phyloP scores from a whole-genome alignment of 2,797 vertebrate genomes.

The Cetoscarus ocellatus region DNA sequence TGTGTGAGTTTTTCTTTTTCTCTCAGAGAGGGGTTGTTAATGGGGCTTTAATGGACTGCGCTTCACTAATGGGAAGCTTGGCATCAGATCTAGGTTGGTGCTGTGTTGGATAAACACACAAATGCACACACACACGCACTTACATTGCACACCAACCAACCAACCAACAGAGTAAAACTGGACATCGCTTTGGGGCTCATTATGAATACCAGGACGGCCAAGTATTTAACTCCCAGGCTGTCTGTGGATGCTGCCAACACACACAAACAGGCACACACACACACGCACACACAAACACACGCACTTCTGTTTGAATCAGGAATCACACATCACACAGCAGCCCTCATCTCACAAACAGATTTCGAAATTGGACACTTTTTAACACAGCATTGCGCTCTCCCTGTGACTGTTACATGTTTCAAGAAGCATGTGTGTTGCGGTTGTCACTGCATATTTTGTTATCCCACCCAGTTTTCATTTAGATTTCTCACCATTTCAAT shows the following conservation, averaged over 20 bases:
- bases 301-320: slow-evolving; percentile 59
- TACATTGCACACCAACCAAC: slow-evolving; percentile 27
- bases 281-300: slow-evolving; percentile 50
- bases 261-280: slow-evolving; percentile 56
- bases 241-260: slow-evolving; percentile 70
- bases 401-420: slow-evolving; percentile 29
- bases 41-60: slow-evolving; percentile 82
- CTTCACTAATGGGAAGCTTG: slow-evolving; percentile 80
- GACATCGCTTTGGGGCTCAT: slow-evolving; percentile 81
- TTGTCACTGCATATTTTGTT: slow-evolving; percentile 20
- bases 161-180: slow-evolving; percentile 67
- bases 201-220: slow-evolving; percentile 78
- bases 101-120: slow-evolving; percentile 57
- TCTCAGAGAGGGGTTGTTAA: slow-evolving; percentile 67
- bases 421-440: slow-evolving; percentile 10
- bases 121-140: slow-evolving; percentile 12
- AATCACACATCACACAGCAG: slow-evolving; percentile 67
- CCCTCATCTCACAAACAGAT: slow-evolving; percentile 67
- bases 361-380: slow-evolving; percentile 61
- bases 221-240: slow-evolving; percentile 82
- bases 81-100: slow-evolving; percentile 71
- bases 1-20: slow-evolving; percentile 23
- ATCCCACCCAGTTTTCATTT: slow-evolving; percentile 15
- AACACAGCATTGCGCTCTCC: slow-evolving; percentile 13
- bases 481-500: slow-evolving; percentile 18